Evolutionary conservation across 2,888 invertebrate species (phyloP), one percentile per base, ranked within the genome.

Genomic region (Sturmia bella): DNA sequence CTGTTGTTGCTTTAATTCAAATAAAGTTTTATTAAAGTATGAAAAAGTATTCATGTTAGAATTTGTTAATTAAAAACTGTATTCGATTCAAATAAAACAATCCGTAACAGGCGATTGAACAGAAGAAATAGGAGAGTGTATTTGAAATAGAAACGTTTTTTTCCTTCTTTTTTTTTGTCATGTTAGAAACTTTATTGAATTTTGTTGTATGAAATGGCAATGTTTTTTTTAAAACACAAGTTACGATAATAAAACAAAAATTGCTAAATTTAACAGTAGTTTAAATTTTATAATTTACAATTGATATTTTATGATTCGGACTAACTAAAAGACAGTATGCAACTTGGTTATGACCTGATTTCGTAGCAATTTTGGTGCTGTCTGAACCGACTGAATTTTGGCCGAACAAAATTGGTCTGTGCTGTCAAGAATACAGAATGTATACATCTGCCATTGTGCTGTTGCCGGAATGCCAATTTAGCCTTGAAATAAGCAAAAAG

Each of bases 21-120:
- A 80, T 75, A 66, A 66, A 75, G 72, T 80, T 80, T 75, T 70
- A 75, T 72, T 70, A 66, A 13, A 57, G 32, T 41, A 66, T 37
- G 15, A 75, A 74, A 80, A 75, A 52, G 48, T 70, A 54, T 75
- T 50, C 32, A 37, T 48, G 48, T 57, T 80, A 50, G 63, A 74
- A 57, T 64, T 80, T 74, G 61, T 48, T 74, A 80, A 74, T 80
- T 80, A 80, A 80, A 79, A 74, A 13, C n/a, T 17, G 12, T 43
- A 69, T 19, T 57, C 13, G 9, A 39, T 39, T 39, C n/a, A 57
- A 59, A 37, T 9, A 32, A 6, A 27, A 27, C 27, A 63, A n/a
- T n/a, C n/a, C n/a, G n/a, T n/a, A n/a, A 39, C n/a, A 11, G 48
- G 17, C 21, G 41, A 70, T 63, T 39, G 48, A 41, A 61, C 12